Evolutionary conservation across 2,797 vertebrate species (phyloP), one percentile per base, ranked within the genome.

Genomic region (Pseudochirops corinnae): DNA sequence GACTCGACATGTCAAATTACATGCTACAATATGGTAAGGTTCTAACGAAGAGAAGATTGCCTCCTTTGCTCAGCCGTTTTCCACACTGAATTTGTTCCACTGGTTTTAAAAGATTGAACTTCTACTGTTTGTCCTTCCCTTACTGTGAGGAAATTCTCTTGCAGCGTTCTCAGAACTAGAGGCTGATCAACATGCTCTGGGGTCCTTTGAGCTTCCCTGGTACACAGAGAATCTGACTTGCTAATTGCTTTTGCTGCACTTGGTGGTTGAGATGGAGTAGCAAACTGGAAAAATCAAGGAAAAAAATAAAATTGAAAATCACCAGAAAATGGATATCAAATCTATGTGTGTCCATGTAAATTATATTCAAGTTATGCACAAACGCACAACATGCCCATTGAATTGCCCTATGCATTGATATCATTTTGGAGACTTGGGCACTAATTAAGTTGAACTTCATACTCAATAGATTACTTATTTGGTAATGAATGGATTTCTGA

Each of bases 291-390:
- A 93, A 90, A 92, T 67, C 26, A 93, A 91, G 92, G 58, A 91
- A 16, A 50, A 82, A 93, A 93, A n/a, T 24, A 93, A 31, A 2
- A 39, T 93, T 93, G 91, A 58, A 16, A 95, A 26, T 33, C 6
- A 92, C 62, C 29, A 95, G 91, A 96, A 97, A 92, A 92, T 0
- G 93, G n/a, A 96, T 29, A 60, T 92, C 33, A 74, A 74, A 39
- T 92, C 90, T 55, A n/a, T 50, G 10, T 57, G 90, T 29, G 2
- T 29, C 74, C n/a, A 10, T 46, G 21, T 82, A 82, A 39, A 46
- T 26, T 82, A 7, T 46, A 26, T 82, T 11, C 3, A 46, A 26
- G 39, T 46, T 46, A 46, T 46, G 74, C 46, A 6, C 33, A 82
- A 82, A 39, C 18, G 21, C 39, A 39, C n/a, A 46, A 46, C 9